phyloP scores from a whole-genome alignment of 2,797 vertebrate species.

The Pitangus sulphuratus region DNA sequence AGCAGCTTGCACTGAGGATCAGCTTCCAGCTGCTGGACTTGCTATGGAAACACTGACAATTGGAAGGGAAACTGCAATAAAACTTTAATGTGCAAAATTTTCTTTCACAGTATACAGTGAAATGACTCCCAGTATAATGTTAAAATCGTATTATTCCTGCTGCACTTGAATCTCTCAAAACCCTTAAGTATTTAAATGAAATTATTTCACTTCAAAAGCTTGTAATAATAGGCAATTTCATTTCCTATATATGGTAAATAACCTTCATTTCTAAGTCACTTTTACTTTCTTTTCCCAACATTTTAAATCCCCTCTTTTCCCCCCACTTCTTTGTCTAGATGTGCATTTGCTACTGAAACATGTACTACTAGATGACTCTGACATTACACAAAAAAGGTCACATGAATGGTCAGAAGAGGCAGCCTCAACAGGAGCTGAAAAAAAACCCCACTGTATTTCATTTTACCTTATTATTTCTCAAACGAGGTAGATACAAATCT shows the following conservation, averaged over 20 bases:
- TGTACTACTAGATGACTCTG: neutral
- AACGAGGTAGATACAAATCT: neutral
- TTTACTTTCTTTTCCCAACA: neutral
- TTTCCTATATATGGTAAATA: slow-evolving; percentile 18
- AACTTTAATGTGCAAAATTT: slow-evolving; percentile 13
- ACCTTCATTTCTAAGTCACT: neutral
- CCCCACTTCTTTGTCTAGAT: neutral
- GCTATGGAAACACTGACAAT: slow-evolving; percentile 26
- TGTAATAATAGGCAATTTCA: slow-evolving; percentile 33
- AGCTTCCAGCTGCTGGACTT: neutral
- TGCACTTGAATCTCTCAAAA: slow-evolving; percentile 29
- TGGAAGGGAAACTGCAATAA: slow-evolving; percentile 11
- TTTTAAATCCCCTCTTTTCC: neutral
- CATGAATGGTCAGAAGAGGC: neutral
- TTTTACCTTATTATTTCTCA: neutral
- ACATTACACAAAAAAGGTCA: neutral
- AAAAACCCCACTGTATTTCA: neutral
- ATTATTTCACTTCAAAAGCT: slow-evolving; percentile 57
- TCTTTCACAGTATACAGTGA: slow-evolving; percentile 17
- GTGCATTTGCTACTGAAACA: neutral
- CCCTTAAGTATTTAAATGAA: slow-evolving; percentile 60
- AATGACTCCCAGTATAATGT: slow-evolving; percentile 37
- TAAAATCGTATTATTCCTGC: slow-evolving; percentile 44
- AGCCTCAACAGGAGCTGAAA: neutral
- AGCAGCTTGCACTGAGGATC: neutral